Evolutionary conservation across 2,888 invertebrate genomes (phyloP), one percentile per base, ranked within the genome.

Genomic region (Agrochola circellaris): DNA sequence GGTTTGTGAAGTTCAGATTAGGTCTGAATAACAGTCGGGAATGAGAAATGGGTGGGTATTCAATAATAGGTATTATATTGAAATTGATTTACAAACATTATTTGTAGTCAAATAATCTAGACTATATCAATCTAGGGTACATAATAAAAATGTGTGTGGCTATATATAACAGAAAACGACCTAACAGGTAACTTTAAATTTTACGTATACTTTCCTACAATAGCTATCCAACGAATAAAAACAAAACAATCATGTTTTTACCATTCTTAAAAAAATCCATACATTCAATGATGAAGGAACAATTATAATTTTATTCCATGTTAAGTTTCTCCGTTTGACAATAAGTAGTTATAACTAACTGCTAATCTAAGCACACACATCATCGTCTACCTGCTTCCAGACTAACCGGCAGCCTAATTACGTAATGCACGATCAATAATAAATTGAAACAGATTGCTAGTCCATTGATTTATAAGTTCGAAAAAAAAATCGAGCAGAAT

Each of bases 1-100:
- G 65, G 15, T 45, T 51, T 34, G 64, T 71, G 34, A 81, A 84
- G n/a, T n/a, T n/a, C n/a, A n/a, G n/a, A n/a, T n/a, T n/a, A n/a
- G 54, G 54, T 13, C 17, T 60, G 26, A 30, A 70, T 51, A 45
- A 48, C 20, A 61, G 42, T 70, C 48, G 15, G 11, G 48, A 58
- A 66, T 62, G n/a, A n/a, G 20, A 68, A 68, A 30, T 20, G 6
- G 26, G 64, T 42, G 17, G 23, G 26, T 56, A 20, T 58, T 64
- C 34, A 15, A 64, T 56, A 51, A 45, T 23, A 26, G 30, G 0
- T 42, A 30, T 30, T 58, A 42, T 48, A 23, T 51, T 30, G n/a
- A 23, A 67, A 51, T 58, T 11, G n/a, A 51, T 20, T 61, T 54
- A 15, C 9, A 51, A 51, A n/a, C 4, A 58, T 23, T 5, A 60